phyloP scores from a whole-genome alignment of 2,888 invertebrate genomes.

The Halictus ligatus region DNA sequence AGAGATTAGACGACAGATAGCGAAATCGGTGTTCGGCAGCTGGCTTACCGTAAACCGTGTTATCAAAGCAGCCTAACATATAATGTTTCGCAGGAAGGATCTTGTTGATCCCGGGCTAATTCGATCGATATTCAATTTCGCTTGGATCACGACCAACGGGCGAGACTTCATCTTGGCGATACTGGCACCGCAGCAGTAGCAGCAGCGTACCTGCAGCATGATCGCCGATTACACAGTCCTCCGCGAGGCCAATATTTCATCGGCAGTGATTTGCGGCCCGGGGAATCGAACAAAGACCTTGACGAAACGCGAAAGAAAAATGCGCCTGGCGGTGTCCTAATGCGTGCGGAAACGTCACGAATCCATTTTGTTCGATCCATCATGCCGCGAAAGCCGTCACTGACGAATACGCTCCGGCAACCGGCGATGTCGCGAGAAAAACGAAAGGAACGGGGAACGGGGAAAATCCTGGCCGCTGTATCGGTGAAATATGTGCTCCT shows the following conservation, averaged over 20 bases:
- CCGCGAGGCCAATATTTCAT: slow-evolving; percentile 34
- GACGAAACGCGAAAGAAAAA: slow-evolving; percentile 49
- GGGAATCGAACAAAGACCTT: slow-evolving; percentile 46
- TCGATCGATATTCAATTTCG: slow-evolving; percentile 62
- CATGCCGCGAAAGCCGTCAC: slow-evolving; percentile 54
- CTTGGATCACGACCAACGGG: slow-evolving; percentile 10
- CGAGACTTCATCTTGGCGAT: slow-evolving; percentile 22
- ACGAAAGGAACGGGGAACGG: slow-evolving; percentile 9
- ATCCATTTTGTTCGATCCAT: slow-evolving; percentile 69
- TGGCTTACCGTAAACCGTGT: slow-evolving; percentile 59
- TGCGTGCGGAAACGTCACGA: slow-evolving; percentile 61
- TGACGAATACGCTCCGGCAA: slow-evolving; percentile 33
- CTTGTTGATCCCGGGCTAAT: slow-evolving; percentile 39
- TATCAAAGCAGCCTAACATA: slow-evolving; percentile 51
- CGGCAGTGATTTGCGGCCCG: slow-evolving; percentile 35
- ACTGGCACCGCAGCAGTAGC: background rate
- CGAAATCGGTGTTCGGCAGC: slow-evolving; percentile 54
- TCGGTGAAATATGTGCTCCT: slow-evolving; percentile 47
- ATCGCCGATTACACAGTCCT: slow-evolving; percentile 18
- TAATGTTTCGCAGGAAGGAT: slow-evolving; percentile 43
- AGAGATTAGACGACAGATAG: slow-evolving; percentile 61
- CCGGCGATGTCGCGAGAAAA: slow-evolving; percentile 30
- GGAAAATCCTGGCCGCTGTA: background rate
- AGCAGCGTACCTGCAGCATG: background rate
- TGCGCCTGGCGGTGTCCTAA: slow-evolving; percentile 45